Base-by-base conservation (phyloP, 2,888 invertebrate genomes). In the Macrophya annulata region DNA sequence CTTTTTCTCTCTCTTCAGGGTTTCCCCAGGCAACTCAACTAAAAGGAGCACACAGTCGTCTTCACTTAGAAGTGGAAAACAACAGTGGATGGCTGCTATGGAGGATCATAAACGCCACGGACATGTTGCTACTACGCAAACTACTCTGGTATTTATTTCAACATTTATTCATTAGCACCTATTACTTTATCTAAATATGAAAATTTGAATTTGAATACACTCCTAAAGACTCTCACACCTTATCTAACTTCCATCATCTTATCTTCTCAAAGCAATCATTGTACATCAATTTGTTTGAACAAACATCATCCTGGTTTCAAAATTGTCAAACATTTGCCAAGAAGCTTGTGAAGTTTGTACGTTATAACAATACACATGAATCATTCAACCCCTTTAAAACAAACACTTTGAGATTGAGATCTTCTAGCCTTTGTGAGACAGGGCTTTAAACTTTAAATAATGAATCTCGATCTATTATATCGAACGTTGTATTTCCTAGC, bases 21-120 rank as follows among this genome's bases (percentile, higher is more conserved):
- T 96, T 89, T 96, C 96, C 84, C 96, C 97, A 85, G 95, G 95
- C 86, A 96, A 96, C 93, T 95, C 96, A 88, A 95, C 95, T 85
- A 96, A 96, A 93, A 94, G 95, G 91, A 95, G 94, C 93, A 92
- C 94, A 91, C 91, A 90, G 79, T 87, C 89, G 37, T 86, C 89
- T 77, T 90, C 89, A 85, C 90, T 90, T 81, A 88, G 90, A 48
- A 94, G 91, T 92, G 86, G 94, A 31, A 94, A 94, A 51, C 94
- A 94, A 86, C 93, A 93, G 87, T 94, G 92, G 92, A 90, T 92
- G 84, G 87, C 90, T 84, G 93, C 90, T 90, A 94, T 91, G 90
- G 92, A 91, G 85, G 91, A 92, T 81, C 88, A 88, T 85, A 91
- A 91, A 88, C 91, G 90, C 85, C 90, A 90, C 37, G 87, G 85